Evolutionary conservation across 2,797 vertebrate genomes (phyloP).

Genomic region (Lerista edwardsae): DNA sequence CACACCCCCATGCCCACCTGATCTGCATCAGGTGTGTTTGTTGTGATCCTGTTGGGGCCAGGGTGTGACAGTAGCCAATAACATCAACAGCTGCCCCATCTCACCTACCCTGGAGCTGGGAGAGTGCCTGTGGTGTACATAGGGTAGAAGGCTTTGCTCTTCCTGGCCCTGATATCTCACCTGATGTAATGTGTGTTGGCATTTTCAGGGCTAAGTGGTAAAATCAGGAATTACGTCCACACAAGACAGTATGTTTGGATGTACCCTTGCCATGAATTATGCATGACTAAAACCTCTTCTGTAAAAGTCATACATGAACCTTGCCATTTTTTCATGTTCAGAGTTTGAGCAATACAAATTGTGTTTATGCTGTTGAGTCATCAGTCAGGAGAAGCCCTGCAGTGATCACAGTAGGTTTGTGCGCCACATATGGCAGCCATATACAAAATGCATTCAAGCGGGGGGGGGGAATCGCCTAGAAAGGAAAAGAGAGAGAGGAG

Average conservation of each 20-base stretch:
- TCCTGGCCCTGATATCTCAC: background rate
- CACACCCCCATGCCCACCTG: too few relatives aligned
- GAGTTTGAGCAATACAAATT: conserved; percentile 29
- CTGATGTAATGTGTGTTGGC: background rate
- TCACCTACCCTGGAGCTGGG: too few relatives aligned
- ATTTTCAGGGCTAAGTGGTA: background rate
- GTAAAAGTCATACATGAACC: background rate
- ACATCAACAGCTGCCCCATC: too few relatives aligned
- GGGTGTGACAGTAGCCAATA: too few relatives aligned
- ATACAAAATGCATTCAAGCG: conserved; percentile 15
- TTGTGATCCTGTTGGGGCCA: too few relatives aligned
- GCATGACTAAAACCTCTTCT: background rate
- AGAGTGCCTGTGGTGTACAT: too few relatives aligned
- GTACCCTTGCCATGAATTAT: background rate
- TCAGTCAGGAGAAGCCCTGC: background rate
- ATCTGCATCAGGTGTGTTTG: too few relatives aligned
- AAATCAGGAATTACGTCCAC: background rate
- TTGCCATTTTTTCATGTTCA: background rate
- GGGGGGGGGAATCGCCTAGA: background rate
- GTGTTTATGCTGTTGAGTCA: conserved; percentile 24
- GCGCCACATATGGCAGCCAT: background rate
- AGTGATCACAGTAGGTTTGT: background rate
- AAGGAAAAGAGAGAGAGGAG: conserved; percentile 20
- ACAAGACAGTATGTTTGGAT: background rate
- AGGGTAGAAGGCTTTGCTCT: background rate